These are phyloP conservation scores for Saccostrea cuccullata DNA, from an alignment of 1,140 invertebrate species.

Conservation along the genomic window DNA sequence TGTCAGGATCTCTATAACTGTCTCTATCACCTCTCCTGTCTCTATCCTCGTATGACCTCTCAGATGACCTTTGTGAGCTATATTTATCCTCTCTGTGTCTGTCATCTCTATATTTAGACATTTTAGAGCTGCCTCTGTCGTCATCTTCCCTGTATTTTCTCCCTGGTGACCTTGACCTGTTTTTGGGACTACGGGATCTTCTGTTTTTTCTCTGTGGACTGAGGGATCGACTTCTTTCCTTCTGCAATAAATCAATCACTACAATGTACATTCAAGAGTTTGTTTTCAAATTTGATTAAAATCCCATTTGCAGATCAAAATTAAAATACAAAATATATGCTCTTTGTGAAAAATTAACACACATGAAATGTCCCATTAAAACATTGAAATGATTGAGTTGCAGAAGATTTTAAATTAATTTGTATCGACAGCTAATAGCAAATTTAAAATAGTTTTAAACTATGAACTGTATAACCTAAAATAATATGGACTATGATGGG, in stretches of 20 bases:
- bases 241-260: background rate
- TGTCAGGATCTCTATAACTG: constrained; percentile 10
- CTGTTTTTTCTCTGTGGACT: background rate
- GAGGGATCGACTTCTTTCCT: background rate
- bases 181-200: background rate
- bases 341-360: too few relatives aligned
- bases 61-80: background rate
- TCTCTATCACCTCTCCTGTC: constrained; percentile 27
- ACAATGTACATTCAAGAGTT: too few relatives aligned
- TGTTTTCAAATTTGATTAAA: too few relatives aligned
- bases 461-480: too few relatives aligned
- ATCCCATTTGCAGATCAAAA: too few relatives aligned
- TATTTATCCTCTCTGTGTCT: constrained; percentile 29
- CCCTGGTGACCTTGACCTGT: background rate
- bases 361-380: too few relatives aligned
- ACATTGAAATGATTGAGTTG: too few relatives aligned
- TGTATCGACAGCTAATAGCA: too few relatives aligned
- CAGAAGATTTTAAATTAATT: too few relatives aligned
- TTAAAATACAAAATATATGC: too few relatives aligned
- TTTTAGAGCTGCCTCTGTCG: constrained; percentile 18
- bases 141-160: background rate
- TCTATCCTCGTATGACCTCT: constrained; percentile 24
- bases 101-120: constrained; percentile 52
- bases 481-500: too few relatives aligned
- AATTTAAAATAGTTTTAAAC: too few relatives aligned